Conservation (phyloP, 2,797 vertebrate species). For the Enteromius afrohamiltoni region DNA sequence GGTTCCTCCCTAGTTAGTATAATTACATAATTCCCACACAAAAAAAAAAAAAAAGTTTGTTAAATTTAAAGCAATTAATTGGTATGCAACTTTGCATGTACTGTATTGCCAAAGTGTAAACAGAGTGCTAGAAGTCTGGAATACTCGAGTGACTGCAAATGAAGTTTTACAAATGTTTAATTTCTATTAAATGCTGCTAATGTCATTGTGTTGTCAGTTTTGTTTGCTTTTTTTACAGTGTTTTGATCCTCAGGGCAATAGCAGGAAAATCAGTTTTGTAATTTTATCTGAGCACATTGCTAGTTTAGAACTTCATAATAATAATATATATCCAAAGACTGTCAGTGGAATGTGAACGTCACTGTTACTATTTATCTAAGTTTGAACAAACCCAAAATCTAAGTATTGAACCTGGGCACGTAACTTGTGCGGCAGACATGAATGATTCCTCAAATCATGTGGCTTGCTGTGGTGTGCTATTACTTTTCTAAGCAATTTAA, state of each 20-base stretch:
- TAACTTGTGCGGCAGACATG: background rate
- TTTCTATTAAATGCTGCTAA: constrained; percentile 11
- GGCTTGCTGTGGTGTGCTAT: background rate
- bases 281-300: background rate
- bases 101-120: background rate
- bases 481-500: constrained; percentile 1
- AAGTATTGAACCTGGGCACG: background rate
- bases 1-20: background rate
- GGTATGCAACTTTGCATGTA: background rate
- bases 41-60: background rate
- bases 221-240: background rate
- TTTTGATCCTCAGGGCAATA: background rate
- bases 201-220: constrained; percentile 1
- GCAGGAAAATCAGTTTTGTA: background rate
- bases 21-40: background rate
- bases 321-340: background rate
- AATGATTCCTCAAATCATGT: background rate
- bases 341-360: background rate
- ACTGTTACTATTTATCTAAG: background rate
- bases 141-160: constrained; percentile 11
- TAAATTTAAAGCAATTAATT: background rate
- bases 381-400: background rate
- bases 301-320: background rate
- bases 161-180: background rate
- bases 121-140: background rate